Conservation (phyloP, 1,140 invertebrate species). For the Neodiprion lecontei region DNA sequence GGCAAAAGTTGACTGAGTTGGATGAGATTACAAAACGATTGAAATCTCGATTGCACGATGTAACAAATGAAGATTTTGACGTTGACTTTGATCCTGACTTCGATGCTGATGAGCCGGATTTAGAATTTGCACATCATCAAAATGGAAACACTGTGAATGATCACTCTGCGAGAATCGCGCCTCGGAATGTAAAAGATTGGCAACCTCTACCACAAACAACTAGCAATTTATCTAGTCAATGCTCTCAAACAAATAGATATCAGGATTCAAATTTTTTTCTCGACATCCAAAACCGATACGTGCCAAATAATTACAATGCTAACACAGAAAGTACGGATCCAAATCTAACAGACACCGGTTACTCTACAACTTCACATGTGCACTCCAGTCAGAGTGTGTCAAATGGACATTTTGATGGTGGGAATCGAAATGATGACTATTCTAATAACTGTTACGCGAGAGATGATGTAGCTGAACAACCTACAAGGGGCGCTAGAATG, state of each 20-base stretch:
- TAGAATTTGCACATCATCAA: constrained; percentile 37
- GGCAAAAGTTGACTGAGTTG: constrained; percentile 68
- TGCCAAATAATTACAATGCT: constrained; percentile 5
- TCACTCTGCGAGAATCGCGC: background rate
- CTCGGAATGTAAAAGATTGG: constrained; percentile 13
- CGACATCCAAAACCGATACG: constrained; percentile 22
- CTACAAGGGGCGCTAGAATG: constrained; percentile 46
- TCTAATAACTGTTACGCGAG: constrained; percentile 8
- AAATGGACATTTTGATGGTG: constrained; percentile 27
- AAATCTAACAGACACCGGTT: constrained; percentile 31
- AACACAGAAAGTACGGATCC: constrained; percentile 23
- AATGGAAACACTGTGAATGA: constrained; percentile 14
- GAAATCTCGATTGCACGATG: constrained; percentile 63
- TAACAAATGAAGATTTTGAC: constrained; percentile 64
- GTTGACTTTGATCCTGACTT: constrained; percentile 64
- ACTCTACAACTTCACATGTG: constrained; percentile 26
- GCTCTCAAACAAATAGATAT: constrained; percentile 22
- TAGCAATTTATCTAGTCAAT: constrained; percentile 14
- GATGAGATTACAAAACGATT: constrained; percentile 69
- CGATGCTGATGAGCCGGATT: constrained; percentile 49
- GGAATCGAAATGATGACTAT: constrained; percentile 7
- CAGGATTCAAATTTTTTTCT: constrained; percentile 7
- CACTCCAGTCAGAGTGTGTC: constrained; percentile 21
- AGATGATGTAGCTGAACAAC: constrained; percentile 29
- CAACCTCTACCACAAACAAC: constrained; percentile 5